Evolutionary conservation across 2,888 invertebrate genomes (phyloP), one percentile per base, ranked within the genome.

Genomic region (Apomyelois bistriatella): DNA sequence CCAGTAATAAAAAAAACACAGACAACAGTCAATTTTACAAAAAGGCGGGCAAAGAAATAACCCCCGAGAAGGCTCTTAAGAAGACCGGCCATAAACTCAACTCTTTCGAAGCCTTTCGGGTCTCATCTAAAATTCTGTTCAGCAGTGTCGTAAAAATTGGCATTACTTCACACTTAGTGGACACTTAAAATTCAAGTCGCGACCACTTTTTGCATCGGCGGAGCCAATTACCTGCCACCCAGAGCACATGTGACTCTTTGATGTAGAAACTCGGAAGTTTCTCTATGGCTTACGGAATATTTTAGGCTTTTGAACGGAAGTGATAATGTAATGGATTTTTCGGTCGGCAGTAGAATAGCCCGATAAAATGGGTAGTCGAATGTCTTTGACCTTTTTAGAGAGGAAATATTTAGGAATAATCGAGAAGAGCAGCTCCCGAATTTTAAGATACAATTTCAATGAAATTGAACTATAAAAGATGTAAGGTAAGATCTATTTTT

Each of bases 101-200:
- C 59, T 59, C 59, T 59, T 60, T 58, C 52, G 41, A 46, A 59
- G 60, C 69, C 70, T 73, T 72, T 70, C 67, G 56, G 48, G 60
- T 6, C 74, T 76, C 76, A 82, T 83, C 68, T 59, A 43, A 70
- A 70, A 84, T 83, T 79, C 84, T 51, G 67, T 54, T 54, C 72
- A 68, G 68, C 76, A 60, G 48, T 66, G 68, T 72, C 81, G 79
- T 82, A 84, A 85, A 85, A 85, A 85, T 79, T 76, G 77, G 79
- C 74, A 82, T 85, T 82, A 83, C 83, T 82, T 82, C 82, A 79
- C 82, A 84, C 84, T 86, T 82, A 79, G 76, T 65, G 65, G 59
- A 48, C 69, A 65, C 73, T 85, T 80, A 76, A 81, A 81, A 85
- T 85, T 85, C 85, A 66, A 68, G 72, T 68, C 72, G 62, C 64